Evolutionary conservation across 2,888 invertebrate genomes (phyloP), one percentile per base, ranked within the genome.

Genomic region (Lypha dubia): DNA sequence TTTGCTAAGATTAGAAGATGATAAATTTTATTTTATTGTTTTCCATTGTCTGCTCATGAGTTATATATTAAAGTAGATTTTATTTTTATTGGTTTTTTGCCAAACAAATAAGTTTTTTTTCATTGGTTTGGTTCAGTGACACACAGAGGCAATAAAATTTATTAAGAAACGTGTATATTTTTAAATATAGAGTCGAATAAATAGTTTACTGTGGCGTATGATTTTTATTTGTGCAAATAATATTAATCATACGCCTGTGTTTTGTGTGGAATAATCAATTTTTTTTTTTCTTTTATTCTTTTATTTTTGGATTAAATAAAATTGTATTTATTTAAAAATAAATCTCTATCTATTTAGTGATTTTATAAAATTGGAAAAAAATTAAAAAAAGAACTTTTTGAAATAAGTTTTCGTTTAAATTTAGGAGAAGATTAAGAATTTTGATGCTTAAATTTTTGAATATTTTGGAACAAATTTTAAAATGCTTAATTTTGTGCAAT

Each of bases 11-110:
- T 75, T 70, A 75, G 38, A 75, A 20, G 62, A 81, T 62, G 62
- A 70, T 75, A 62, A 81, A 62, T 62, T 73, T 67, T 58, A 73
- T 79, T 79, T 73, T 79, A 73, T 75, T 68, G 56, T 62, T 46
- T 56, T 75, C 17, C 73, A 79, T 73, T 65, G 73, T 73, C 73
- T 58, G 73, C 65, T 73, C 65, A 73, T 56, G 71, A 63, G 70
- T 53, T 65, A 63, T 56, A 71, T 73, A 46, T 56, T 65, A 28
- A 71, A 58, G 41, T 49, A 58, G 38, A 51, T 67, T 65, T 63
- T 41, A 60, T 71, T 74, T 63, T 79, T 68, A 74, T 80, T 62
- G 53, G 24, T 8, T 49, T n/a, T 79, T 51, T 11, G 32, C 6
- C 35, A 79, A 62, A 24, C 63, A 63, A 71, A 71, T 71, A 62